phyloP scores from a whole-genome alignment of 2,797 vertebrate species.

The Falco concolor region DNA sequence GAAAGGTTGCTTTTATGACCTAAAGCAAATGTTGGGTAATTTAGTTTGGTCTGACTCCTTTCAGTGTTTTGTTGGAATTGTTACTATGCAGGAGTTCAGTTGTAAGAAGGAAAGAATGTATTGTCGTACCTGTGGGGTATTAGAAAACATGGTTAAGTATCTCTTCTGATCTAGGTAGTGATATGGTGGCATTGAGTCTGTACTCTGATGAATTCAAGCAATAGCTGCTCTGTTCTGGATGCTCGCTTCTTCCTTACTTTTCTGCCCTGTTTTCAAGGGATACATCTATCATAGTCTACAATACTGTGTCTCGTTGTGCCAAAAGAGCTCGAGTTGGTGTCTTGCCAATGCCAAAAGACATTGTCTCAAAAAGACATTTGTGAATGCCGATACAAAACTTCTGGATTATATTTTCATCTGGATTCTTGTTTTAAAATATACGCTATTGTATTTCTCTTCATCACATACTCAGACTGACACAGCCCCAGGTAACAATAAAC shows the following conservation, averaged over 20 bases:
- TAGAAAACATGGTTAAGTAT: neutral
- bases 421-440: neutral
- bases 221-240: neutral
- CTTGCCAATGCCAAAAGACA: neutral
- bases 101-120: constrained; percentile 2
- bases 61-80: neutral
- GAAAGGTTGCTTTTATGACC: neutral
- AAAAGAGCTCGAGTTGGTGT: neutral
- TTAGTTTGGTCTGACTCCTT: neutral
- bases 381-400: neutral
- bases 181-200: neutral
- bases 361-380: neutral
- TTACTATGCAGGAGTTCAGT: neutral
- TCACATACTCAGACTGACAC: neutral
- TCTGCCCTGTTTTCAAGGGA: neutral
- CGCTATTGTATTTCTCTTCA: constrained; percentile 4
- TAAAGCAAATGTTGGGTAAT: neutral
- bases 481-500: neutral
- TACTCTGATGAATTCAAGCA: neutral
- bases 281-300: neutral
- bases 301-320: neutral
- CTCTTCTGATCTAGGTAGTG: neutral
- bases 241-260: neutral
- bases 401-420: neutral
- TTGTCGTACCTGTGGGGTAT: neutral